Conservation (phyloP, 2,888 invertebrate genomes). For the Nycteola revayana region DNA sequence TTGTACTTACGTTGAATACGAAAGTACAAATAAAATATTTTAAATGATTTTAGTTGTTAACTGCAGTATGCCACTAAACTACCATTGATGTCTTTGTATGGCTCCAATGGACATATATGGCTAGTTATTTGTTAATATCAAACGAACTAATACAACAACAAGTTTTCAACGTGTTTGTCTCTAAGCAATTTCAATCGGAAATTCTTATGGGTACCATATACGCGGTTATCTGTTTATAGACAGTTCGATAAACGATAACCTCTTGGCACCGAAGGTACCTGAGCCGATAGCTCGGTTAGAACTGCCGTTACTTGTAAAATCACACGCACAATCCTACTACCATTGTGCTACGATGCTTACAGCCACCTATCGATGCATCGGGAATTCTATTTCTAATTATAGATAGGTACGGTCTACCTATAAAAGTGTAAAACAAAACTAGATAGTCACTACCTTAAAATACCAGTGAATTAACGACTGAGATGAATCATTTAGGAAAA, state of each 20-base stretch:
- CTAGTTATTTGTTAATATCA: too few relatives aligned
- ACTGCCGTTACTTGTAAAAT: constrained; percentile 71
- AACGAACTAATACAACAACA: too few relatives aligned
- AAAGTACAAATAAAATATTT: too few relatives aligned
- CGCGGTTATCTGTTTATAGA: constrained; percentile 43
- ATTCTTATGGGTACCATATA: constrained; percentile 37
- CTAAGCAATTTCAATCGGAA: constrained; percentile 25
- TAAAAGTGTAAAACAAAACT: constrained; percentile 13
- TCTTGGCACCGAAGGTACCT: constrained; percentile 58
- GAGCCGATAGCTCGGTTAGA: constrained; percentile 64
- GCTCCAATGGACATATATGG: too few relatives aligned
- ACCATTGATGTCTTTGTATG: too few relatives aligned
- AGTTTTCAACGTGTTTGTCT: too few relatives aligned
- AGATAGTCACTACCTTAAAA: constrained; percentile 18
- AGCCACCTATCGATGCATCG: constrained; percentile 35
- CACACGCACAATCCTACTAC: constrained; percentile 62
- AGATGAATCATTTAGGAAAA: constrained; percentile 33
- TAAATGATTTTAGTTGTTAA: too few relatives aligned
- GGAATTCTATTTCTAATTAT: constrained; percentile 35
- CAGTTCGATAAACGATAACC: constrained; percentile 70
- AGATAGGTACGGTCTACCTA: too few relatives aligned
- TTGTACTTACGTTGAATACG: too few relatives aligned
- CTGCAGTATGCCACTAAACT: too few relatives aligned
- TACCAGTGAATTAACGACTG: constrained; percentile 11
- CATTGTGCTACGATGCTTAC: constrained; percentile 42